phyloP scores from a whole-genome alignment of 1,140 invertebrate genomes.

The Globodera rostochiensis region DNA sequence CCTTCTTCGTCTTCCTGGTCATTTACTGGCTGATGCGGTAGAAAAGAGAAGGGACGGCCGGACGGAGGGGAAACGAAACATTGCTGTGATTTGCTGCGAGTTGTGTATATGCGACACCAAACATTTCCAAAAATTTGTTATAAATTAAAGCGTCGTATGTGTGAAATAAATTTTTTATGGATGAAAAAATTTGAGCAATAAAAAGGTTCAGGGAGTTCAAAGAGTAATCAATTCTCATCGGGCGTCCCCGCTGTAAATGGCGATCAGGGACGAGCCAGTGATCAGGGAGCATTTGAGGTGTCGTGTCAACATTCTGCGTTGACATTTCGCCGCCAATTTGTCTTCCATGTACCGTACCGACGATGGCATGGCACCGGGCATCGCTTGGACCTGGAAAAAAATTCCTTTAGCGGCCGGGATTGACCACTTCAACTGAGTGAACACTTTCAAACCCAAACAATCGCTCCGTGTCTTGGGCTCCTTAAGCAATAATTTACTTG shows the following conservation, averaged over 20 bases:
- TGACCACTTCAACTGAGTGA: too few species aligned
- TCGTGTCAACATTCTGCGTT: slow-evolving; percentile 16
- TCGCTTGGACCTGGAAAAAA: slow-evolving; percentile 23
- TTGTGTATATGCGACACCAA: not conserved
- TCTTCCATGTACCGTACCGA: slow-evolving; percentile 66
- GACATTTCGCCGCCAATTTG: not conserved
- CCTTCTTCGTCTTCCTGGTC: slow-evolving; percentile 60
- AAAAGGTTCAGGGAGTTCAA: not conserved
- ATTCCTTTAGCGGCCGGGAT: too few species aligned
- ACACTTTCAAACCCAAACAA: too few species aligned
- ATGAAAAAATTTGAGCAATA: not conserved
- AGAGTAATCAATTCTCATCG: not conserved
- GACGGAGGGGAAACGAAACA: not conserved
- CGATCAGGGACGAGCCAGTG: slow-evolving; percentile 35
- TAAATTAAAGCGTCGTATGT: too few species aligned
- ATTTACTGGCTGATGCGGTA: slow-evolving; percentile 55
- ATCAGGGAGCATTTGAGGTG: slow-evolving; percentile 44
- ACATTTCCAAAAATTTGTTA: too few species aligned
- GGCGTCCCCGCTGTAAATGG: slow-evolving; percentile 22
- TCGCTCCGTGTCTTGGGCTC: too few species aligned
- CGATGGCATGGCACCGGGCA: slow-evolving; percentile 26
- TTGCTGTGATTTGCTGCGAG: not conserved
- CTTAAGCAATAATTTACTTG: not conserved
- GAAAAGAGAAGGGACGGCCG: not conserved
- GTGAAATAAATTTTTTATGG: too few species aligned